A percentile compares a stretch with the other conserved stretches of the same genome.
phyloP scores from a whole-genome alignment of 2,797 vertebrate species.

The Characodon lateralis region DNA sequence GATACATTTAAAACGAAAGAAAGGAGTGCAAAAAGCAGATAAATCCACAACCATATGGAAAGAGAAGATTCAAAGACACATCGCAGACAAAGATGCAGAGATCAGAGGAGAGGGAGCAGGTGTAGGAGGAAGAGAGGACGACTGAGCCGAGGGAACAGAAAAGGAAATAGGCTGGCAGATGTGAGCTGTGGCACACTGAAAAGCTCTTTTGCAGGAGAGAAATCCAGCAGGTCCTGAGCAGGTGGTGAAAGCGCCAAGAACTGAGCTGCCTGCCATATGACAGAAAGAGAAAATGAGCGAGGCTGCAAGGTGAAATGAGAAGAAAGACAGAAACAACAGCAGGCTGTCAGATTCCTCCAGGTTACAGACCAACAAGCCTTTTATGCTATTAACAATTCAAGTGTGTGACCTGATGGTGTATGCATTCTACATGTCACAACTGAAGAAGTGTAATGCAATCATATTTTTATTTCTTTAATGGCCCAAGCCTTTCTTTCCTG shows the following conservation, averaged over 20 bases:
- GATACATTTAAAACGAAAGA: slow-evolving; percentile 3
- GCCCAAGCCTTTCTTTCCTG: not conserved
- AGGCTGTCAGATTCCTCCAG: slow-evolving; percentile 13
- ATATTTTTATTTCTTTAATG: slow-evolving; percentile 7
- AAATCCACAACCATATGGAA: not conserved
- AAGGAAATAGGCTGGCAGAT: slow-evolving; percentile 55
- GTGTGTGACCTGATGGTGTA: not conserved
- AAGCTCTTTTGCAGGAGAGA: slow-evolving; percentile 64
- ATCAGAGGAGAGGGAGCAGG: slow-evolving; percentile 22
- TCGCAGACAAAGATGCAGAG: slow-evolving; percentile 40
- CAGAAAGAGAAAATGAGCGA: slow-evolving; percentile 44
- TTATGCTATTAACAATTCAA: not conserved
- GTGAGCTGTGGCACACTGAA: slow-evolving; percentile 48
- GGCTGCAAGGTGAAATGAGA: slow-evolving; percentile 53
- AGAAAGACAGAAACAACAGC: slow-evolving; percentile 22
- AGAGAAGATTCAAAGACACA: slow-evolving; percentile 19
- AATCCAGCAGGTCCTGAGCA: slow-evolving; percentile 65
- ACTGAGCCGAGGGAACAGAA: slow-evolving; percentile 29
- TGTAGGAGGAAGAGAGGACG: slow-evolving; percentile 18
- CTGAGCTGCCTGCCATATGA: slow-evolving; percentile 65
- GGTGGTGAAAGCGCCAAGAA: slow-evolving; percentile 61
- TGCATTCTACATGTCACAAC: slow-evolving; percentile 3
- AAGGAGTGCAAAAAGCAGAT: slow-evolving; percentile 25
- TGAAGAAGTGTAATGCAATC: not conserved
- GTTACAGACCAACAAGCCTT: slow-evolving; percentile 16